Evolutionary conservation across 2,113 vertebrate species (phyloP).

Genomic region (Mesocricetus auratus): DNA sequence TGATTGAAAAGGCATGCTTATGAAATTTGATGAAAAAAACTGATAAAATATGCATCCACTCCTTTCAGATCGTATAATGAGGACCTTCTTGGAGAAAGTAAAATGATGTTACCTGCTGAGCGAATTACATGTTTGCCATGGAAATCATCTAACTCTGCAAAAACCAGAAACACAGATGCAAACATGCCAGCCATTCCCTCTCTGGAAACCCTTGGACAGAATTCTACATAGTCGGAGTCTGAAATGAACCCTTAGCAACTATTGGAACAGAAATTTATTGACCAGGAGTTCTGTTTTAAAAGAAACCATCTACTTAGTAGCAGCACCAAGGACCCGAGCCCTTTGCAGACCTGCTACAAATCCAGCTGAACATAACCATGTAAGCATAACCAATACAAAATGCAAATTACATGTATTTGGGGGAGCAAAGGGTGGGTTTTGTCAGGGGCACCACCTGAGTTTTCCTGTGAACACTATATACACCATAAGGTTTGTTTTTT

Average conservation of each 20-base stretch:
- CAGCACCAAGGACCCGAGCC: background rate
- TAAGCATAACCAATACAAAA: constrained; percentile 21
- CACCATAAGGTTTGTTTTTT: constrained; percentile 28
- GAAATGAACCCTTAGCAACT: constrained; percentile 8
- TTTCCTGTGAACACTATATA: background rate
- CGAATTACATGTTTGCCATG: constrained; percentile 26
- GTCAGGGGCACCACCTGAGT: background rate
- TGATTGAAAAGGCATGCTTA: constrained; percentile 9
- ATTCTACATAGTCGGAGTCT: background rate
- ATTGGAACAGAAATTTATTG: background rate
- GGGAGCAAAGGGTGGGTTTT: background rate
- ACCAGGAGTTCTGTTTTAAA: constrained; percentile 6
- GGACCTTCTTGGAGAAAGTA: constrained; percentile 16
- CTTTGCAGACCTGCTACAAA: constrained; percentile 24
- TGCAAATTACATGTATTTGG: background rate
- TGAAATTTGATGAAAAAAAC: constrained; percentile 38
- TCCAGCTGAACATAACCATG: background rate
- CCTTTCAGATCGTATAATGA: constrained; percentile 1
- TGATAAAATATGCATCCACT: constrained; percentile 1
- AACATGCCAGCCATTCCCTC: background rate
- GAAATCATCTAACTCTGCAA: constrained; percentile 30
- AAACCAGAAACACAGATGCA: constrained; percentile 21
- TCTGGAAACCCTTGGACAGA: background rate
- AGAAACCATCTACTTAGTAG: constrained; percentile 1
- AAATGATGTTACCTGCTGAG: constrained; percentile 20